These are phyloP conservation scores for Drosophila setosimentum DNA, from an alignment of 2,888 invertebrate genomes.

Conservation along the genomic window DNA sequence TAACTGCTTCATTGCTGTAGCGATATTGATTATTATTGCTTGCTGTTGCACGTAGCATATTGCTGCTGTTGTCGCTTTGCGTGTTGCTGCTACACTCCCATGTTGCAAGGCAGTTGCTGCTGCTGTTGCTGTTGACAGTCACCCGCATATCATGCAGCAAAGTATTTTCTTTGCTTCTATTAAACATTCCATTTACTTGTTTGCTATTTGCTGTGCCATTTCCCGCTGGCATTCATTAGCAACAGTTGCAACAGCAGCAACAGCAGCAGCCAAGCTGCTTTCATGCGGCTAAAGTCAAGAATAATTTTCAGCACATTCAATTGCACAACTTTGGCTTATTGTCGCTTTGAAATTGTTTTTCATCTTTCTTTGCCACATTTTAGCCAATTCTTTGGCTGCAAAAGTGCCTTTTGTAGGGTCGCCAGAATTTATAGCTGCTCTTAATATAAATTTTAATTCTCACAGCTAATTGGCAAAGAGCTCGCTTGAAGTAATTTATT, in stretches of 20 bases:
- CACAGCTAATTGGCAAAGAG: no score
- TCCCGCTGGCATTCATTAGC: slow-evolving; percentile 41
- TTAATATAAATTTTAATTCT: slow-evolving; percentile 76
- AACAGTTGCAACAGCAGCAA: slow-evolving; percentile 43
- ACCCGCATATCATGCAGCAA: slow-evolving; percentile 47
- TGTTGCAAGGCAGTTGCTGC: slow-evolving; percentile 15
- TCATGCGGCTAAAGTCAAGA: slow-evolving; percentile 22
- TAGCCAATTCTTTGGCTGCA: slow-evolving; percentile 13
- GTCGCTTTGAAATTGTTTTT: slow-evolving; percentile 37
- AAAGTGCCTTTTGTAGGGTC: neutral
- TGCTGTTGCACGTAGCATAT: slow-evolving; percentile 14
- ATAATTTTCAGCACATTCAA: slow-evolving; percentile 50
- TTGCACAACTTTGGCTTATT: slow-evolving; percentile 65
- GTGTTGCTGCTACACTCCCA: neutral
- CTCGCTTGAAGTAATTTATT: no score
- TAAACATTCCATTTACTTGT: slow-evolving; percentile 47
- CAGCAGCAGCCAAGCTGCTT: slow-evolving; percentile 16
- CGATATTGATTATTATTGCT: slow-evolving; percentile 4
- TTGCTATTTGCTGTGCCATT: slow-evolving; percentile 31
- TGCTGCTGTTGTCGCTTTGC: slow-evolving; percentile 21
- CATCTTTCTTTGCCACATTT: slow-evolving; percentile 1
- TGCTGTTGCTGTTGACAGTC: slow-evolving; percentile 59
- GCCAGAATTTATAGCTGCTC: slow-evolving; percentile 65
- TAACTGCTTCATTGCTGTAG: neutral
- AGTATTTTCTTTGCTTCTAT: slow-evolving; percentile 41